A percentile compares a stretch with the other conserved stretches of the same genome.
phyloP scores from a whole-genome alignment of 2,888 invertebrate species.

The Lepidochrysops patricia region DNA sequence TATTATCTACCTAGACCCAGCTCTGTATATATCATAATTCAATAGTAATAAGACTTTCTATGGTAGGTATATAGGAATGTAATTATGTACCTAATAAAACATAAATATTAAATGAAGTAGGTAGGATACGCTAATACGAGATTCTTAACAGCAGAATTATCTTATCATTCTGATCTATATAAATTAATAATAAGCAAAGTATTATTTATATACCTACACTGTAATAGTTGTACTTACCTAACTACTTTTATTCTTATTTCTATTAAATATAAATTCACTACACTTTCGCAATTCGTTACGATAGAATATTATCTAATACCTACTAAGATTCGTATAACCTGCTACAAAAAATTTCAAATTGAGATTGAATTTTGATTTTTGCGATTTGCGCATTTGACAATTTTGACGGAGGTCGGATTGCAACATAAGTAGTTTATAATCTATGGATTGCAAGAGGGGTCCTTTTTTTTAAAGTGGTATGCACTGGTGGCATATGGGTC shows the following conservation, averaged over 20 bases:
- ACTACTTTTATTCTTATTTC: not conserved
- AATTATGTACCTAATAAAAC: constrained; percentile 10
- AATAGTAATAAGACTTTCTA: not conserved
- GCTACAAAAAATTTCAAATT: constrained; percentile 9
- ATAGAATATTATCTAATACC: no score
- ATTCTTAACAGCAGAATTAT: not conserved
- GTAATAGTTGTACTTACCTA: constrained; percentile 3
- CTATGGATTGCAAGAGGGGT: no score
- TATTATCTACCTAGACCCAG: no score
- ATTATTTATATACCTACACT: not conserved
- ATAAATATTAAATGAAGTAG: not conserved
- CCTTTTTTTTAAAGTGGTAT: not conserved
- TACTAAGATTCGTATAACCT: no score
- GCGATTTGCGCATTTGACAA: not conserved
- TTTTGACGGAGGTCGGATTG: no score
- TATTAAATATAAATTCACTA: not conserved
- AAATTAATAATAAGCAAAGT: not conserved
- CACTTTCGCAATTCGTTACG: constrained; percentile 16
- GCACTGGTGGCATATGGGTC: no score
- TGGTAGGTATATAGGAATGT: not conserved
- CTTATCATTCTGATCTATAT: not conserved
- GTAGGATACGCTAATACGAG: not conserved
- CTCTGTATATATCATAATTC: not conserved
- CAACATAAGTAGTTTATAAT: no score
- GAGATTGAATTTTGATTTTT: not conserved